phyloP scores from a whole-genome alignment of 2,888 invertebrate species.

The Phyllotreta cruciferae region DNA sequence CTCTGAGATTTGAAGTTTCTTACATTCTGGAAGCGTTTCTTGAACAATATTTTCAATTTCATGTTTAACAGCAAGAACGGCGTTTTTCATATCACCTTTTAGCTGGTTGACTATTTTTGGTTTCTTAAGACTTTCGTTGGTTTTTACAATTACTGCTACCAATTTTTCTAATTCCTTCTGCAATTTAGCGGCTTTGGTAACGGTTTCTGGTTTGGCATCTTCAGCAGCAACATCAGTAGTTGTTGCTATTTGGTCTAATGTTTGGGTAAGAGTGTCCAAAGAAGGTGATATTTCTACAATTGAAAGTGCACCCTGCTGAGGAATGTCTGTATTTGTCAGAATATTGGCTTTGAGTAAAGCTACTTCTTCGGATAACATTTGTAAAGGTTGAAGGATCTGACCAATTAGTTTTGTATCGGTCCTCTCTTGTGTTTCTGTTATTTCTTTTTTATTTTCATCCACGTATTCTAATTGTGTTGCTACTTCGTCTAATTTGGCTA shows the following conservation, averaged over 20 bases:
- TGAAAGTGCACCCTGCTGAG: conserved; percentile 36
- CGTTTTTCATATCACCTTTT: conserved; percentile 8
- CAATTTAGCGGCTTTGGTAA: conserved; percentile 18
- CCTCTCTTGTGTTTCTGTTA: conserved; percentile 1
- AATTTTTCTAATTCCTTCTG: conserved; percentile 42
- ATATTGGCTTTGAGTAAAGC: conserved; percentile 32
- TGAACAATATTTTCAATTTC: background rate
- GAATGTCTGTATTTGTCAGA: conserved; percentile 28
- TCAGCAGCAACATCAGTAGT: conserved; percentile 19
- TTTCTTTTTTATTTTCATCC: background rate
- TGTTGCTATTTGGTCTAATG: conserved; percentile 29
- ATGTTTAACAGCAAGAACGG: conserved; percentile 6
- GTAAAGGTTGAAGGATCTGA: conserved; percentile 23
- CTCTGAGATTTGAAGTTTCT: conserved; percentile 23
- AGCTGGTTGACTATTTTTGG: conserved; percentile 28
- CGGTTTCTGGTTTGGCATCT: conserved; percentile 26
- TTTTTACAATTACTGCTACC: conserved; percentile 35
- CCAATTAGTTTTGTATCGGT: conserved; percentile 27
- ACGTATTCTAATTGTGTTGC: background rate
- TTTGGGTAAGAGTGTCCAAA: conserved; percentile 25
- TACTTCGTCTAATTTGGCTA: conserved; percentile 13
- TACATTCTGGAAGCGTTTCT: conserved; percentile 7
- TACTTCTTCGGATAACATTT: conserved; percentile 30
- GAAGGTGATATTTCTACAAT: conserved; percentile 31
- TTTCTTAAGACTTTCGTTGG: conserved; percentile 34